A percentile compares a stretch with the other conserved stretches of the same genome.
phyloP scores from a whole-genome alignment of 2,113 vertebrate genomes.

The Heloderma charlesbogerti region DNA sequence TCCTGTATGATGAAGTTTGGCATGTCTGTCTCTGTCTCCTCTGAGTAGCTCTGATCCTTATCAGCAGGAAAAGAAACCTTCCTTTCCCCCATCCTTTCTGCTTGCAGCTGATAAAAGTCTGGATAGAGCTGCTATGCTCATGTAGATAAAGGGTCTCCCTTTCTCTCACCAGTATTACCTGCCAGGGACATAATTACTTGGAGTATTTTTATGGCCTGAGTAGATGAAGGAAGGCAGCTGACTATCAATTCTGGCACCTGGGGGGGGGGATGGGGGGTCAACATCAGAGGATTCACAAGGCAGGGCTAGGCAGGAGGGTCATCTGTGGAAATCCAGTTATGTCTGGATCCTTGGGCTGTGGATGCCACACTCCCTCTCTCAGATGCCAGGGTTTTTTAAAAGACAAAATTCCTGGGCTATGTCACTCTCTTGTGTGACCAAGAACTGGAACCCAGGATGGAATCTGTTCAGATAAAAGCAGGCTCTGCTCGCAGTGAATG shows the following conservation, averaged over 20 bases:
- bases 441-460: neutral
- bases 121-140: neutral
- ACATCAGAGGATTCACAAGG: neutral
- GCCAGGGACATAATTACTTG: neutral
- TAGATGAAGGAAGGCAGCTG: constrained; percentile 3
- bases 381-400: neutral
- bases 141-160: neutral
- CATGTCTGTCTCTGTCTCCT: neutral
- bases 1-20: neutral
- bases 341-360: neutral
- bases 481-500: neutral
- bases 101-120: neutral
- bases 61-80: neutral
- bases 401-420: neutral
- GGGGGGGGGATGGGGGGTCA: fast-evolving
- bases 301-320: fast-evolving
- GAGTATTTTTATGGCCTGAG: constrained; percentile 8
- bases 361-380: neutral
- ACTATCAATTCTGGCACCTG: neutral
- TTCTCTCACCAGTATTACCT: neutral
- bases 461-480: neutral
- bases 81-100: neutral
- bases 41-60: neutral
- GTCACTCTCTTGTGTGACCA: neutral
- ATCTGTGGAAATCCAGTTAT: neutral